Evolutionary conservation across 2,888 invertebrate genomes (phyloP).

Genomic region (Anodontia alba): DNA sequence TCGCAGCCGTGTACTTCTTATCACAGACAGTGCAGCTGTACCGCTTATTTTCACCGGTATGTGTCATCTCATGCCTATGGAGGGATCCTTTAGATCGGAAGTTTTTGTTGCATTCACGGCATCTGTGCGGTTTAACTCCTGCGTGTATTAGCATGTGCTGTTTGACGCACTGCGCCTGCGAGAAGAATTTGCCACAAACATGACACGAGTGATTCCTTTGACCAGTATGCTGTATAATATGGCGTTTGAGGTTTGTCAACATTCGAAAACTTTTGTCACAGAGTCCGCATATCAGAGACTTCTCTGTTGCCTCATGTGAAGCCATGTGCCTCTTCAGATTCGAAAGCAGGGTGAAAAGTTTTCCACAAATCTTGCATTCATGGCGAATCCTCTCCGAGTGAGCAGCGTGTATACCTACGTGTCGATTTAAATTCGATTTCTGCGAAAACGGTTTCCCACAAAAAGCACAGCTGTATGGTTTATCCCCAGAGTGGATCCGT

Average conservation of each 20-base stretch:
- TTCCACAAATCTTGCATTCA: neutral
- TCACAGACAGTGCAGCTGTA: neutral
- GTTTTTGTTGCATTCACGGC: neutral
- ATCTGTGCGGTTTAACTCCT: neutral
- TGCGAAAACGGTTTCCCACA: neutral
- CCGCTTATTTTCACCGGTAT: neutral
- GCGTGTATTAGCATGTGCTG: slow-evolving; percentile 3
- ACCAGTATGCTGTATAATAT: neutral
- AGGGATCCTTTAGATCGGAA: neutral
- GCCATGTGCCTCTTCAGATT: neutral
- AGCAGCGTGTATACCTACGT: neutral
- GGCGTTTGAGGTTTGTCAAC: too few relatives aligned
- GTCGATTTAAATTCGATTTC: neutral
- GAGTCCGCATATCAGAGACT: neutral
- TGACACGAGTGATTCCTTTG: neutral
- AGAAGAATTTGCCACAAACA: neutral
- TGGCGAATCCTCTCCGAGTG: neutral
- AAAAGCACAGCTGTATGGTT: neutral
- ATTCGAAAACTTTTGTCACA: neutral
- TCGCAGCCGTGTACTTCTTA: neutral
- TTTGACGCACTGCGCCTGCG: neutral
- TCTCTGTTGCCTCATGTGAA: neutral
- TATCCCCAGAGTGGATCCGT: neutral
- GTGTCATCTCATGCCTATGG: neutral
- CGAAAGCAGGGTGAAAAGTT: neutral